Conservation (phyloP, 2,888 invertebrate genomes). For the Glaucopsyche alexis region DNA sequence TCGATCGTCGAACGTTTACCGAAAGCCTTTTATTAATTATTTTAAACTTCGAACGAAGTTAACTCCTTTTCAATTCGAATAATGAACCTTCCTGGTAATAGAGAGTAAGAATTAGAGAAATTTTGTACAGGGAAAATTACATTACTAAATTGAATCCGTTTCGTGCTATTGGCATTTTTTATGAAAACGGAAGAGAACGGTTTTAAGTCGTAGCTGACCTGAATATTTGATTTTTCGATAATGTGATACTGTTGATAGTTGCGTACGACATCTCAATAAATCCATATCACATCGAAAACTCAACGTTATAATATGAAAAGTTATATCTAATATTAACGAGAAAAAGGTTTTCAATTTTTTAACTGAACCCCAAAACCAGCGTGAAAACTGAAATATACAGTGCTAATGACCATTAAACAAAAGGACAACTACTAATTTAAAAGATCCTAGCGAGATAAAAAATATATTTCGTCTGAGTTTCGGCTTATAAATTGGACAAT, state of each 20-base stretch:
- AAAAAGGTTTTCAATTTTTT: not conserved
- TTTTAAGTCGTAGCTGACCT: not conserved
- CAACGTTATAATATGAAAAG: too few relatives aligned
- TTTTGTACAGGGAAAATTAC: not conserved
- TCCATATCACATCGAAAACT: too few relatives aligned
- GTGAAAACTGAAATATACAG: not conserved
- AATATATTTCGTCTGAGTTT: constrained; percentile 8
- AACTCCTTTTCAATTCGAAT: constrained; percentile 2
- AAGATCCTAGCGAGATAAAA: constrained; percentile 5
- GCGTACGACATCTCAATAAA: too few relatives aligned
- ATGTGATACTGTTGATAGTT: too few relatives aligned
- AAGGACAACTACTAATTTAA: constrained; percentile 6
- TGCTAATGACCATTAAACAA: not conserved
- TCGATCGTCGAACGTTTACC: not conserved
- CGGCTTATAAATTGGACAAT: constrained; percentile 17
- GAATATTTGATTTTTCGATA: not conserved
- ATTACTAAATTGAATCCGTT: not conserved
- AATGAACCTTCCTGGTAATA: constrained; percentile 1
- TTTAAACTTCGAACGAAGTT: not conserved
- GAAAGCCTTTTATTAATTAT: not conserved
- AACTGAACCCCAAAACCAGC: not conserved
- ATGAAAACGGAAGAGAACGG: not conserved
- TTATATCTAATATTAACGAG: too few relatives aligned
- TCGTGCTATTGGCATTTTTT: not conserved
- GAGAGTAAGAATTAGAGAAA: not conserved